phyloP scores from a whole-genome alignment of 2,797 vertebrate species.

The Chromis chromis region DNA sequence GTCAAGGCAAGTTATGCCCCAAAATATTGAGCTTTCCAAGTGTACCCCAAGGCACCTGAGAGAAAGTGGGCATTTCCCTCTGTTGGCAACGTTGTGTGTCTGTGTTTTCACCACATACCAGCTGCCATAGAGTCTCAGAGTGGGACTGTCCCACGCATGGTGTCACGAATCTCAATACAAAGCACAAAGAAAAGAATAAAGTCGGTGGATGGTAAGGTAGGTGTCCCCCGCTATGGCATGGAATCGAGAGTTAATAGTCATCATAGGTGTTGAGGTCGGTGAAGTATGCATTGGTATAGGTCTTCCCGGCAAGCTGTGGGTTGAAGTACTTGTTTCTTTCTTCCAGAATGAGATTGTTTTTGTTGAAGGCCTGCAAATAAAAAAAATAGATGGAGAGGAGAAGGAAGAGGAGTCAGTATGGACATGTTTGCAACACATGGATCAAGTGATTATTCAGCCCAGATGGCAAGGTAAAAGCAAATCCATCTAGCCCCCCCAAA shows the following conservation, averaged over 20 bases:
- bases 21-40: conserved; percentile 64
- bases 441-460: conserved; percentile 69
- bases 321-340: conserved; percentile 99
- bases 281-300: conserved; percentile 98
- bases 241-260: conserved; percentile 89
- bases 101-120: conserved; percentile 68
- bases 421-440: conserved; percentile 40
- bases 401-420: conserved; percentile 53
- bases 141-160: conserved; percentile 69
- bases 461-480: conserved; percentile 75
- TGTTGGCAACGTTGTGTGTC: conserved; percentile 70
- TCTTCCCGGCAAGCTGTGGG: conserved; percentile 95
- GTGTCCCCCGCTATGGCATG: conserved; percentile 38
- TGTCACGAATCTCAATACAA: conserved; percentile 79
- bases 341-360: conserved; percentile 99
- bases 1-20: conserved; percentile 54
- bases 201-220: conserved; percentile 55
- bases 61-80: conserved; percentile 79
- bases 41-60: conserved; percentile 81
- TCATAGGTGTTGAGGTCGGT: conserved; percentile 98
- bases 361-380: conserved; percentile 93
- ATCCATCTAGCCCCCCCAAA: conserved; percentile 56
- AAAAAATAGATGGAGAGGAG: conserved; percentile 31
- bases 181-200: conserved; percentile 74
- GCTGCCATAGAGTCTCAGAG: conserved; percentile 74